Evolutionary conservation across 2,888 invertebrate genomes (phyloP), one percentile per base, ranked within the genome.

Genomic region (Uropetala carovei): DNA sequence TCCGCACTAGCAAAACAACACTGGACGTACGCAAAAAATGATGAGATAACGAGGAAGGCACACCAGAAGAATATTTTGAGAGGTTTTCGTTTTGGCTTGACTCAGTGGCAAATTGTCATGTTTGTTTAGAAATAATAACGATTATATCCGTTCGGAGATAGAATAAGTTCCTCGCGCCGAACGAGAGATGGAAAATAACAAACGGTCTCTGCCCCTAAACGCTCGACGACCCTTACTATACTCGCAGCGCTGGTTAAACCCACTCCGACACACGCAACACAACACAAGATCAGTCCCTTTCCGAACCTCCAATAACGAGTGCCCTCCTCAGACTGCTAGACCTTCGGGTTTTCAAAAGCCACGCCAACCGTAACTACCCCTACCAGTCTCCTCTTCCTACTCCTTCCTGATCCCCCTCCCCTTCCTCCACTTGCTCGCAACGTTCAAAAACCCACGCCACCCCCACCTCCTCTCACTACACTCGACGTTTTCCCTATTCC

Each of bases 341-440:
- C 27, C 30, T 11, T 13, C 83, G 30, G 68, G 9, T 8, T 75
- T 75, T 75, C 75, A 75, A 75, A 75, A 75, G 75, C 75, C 22
- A 75, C 75, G 75, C 75, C 75, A 75, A 75, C 68, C 68, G 68
- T 68, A 68, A 68, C 85, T 85, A 57, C 57, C 57, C 81, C 81
- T 56, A 18, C 85, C 58, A 0, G 14, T 0, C 43, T 7, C 27
- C 82, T 27, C 82, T 9, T 13, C 27, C 27, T 27, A 13, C 30
- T 11, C 27, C 86, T 30, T 86, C 27, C 30, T 57, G 43, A 83
- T 43, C 83, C 83, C 57, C 83, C 43, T 83, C 83, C 57, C 83
- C 43, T 57, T 57, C 18, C 56, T 43, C 82, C 82, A 16, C 30
- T 43, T 16, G 16, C 16, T 30, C 30, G 43, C 11, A 43, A 82